Evolutionary conservation across 2,888 invertebrate genomes (phyloP), one percentile per base, ranked within the genome.

Genomic region (Pardosa pseudoannulata): DNA sequence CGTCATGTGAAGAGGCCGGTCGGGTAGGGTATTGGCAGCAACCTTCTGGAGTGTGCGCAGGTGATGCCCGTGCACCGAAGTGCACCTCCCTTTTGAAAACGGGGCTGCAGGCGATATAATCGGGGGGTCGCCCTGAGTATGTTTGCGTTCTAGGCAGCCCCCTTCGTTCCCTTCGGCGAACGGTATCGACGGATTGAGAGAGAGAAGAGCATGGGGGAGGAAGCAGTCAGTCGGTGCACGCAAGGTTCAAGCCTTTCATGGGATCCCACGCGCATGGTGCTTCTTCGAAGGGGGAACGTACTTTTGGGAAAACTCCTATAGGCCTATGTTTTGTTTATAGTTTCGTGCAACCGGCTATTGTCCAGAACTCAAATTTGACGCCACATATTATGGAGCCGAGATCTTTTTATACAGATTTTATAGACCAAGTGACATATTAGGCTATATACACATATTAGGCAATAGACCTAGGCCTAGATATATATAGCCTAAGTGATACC

Each of bases 31-130:
- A 56, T 56, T 13, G 19, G n/a, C n/a, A n/a, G n/a, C n/a, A 28
- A 41, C 31, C 50, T 31, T 28, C 65, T 32, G n/a, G 46, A 80
- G 73, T 73, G 68, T 80, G 80, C 73, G 73, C 73, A 80, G 80
- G 73, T 80, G 73, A 80, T 68, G 80, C 29, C n/a, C 64, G 36
- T 64, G 64, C 31, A 75, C 29, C 28, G 65, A 19, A 32, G 46
- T 50, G 73, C 62, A 16, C 56, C 31, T 67, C 32, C 32, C 27
- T 65, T 41, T 76, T 46, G 68, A 31, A 41, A 31, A 29, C 16
- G 23, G 56, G 56, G 28, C 36, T 64, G 36, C 39, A 64, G 36
- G 65, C 65, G 36, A 68, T 56, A n/a, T n/a, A 46, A 56, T 23
- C 23, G 23, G 56, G 56, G 56, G 56, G 9, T 67, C 19, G 70